These are phyloP conservation scores for Chloroclystis v-ata DNA, from an alignment of 2,888 invertebrate species.

Conservation along the genomic window DNA sequence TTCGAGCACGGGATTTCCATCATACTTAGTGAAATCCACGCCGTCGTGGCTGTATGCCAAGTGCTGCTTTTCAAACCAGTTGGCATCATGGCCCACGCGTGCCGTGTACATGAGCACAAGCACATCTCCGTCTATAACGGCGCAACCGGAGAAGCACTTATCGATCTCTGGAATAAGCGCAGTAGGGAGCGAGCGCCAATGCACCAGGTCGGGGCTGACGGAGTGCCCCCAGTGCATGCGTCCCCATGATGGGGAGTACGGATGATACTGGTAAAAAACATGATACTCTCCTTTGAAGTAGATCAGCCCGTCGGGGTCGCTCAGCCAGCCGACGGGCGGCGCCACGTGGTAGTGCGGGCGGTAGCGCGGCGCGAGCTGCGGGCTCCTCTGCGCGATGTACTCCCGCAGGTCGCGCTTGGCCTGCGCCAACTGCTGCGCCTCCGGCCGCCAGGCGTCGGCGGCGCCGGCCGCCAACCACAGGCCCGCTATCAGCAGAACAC, in stretches of 20 bases:
- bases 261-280: conserved; percentile 75
- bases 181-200: conserved; percentile 69
- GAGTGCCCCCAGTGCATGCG: conserved; percentile 78
- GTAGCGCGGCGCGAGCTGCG: conserved; percentile 55
- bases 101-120: conserved; percentile 65
- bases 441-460: conserved; percentile 30
- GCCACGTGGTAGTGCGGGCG: conserved; percentile 60
- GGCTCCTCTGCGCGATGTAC: conserved; percentile 51
- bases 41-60: conserved; percentile 64
- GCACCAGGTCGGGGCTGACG: conserved; percentile 62
- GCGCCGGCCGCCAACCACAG: conserved; percentile 34
- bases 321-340: conserved; percentile 75
- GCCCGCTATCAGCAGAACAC: conserved; percentile 31
- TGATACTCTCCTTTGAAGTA: conserved; percentile 72
- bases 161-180: conserved; percentile 68
- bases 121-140: conserved; percentile 53
- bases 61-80: conserved; percentile 58
- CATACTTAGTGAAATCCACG: conserved; percentile 57
- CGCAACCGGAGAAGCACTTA: conserved; percentile 70
- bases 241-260: conserved; percentile 63
- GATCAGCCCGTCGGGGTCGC: conserved; percentile 78
- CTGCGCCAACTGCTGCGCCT: conserved; percentile 32
- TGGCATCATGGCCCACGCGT: conserved; percentile 44
- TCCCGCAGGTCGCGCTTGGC: conserved; percentile 46
- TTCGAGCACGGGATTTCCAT: conserved; percentile 61